Base-by-base conservation (phyloP, 2,888 invertebrate species). In the Melanostoma scalare region DNA sequence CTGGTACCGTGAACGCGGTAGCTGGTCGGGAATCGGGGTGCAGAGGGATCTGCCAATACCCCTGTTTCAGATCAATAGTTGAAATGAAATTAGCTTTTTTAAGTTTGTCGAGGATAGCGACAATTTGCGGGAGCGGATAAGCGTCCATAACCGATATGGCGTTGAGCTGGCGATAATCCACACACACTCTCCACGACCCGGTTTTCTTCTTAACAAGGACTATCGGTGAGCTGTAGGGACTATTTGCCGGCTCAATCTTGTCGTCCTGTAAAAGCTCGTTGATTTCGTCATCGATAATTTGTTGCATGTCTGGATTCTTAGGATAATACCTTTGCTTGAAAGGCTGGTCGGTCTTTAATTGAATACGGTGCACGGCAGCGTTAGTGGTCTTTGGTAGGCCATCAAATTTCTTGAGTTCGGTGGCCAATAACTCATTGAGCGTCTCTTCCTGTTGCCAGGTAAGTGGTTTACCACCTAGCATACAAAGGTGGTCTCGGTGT, bases 321-420 rank as follows among this genome's bases (percentile, higher is more conserved):
- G 75, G 80, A 9, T 52, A 67, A 40, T 84, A 80, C 6, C 76
- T 6, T 30, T 77, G 79, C n/a, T 81, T 85, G 9, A 85, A 58
- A 2, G 75, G 78, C n/a, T 44, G 44, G 6, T 75, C 61, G 48
- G 1, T 44, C 6, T 44, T n/a, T 44, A 3, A 8, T 44, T 44
- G 44, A 20, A 20, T 20, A 20, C 20, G 20, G 20, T 20, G 20
- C 1, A 1, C 20, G 20, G 20, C 20, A 0, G 20, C 20, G 20
- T 20, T 20, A 20, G 20, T 20, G 20, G 20, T 20, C 20, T 20
- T 1, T 1, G 20, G 20, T 20, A 20, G 20, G 20, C 20, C 20
- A 20, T 20, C 20, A 20, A 20, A 20, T 20, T 20, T 20, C 20
- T 20, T 20, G 1, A 20, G 20, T 20, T 20, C 20, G 0, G 20